phyloP scores from a whole-genome alignment of 1,140 invertebrate species.

The Glomeris maerens region DNA sequence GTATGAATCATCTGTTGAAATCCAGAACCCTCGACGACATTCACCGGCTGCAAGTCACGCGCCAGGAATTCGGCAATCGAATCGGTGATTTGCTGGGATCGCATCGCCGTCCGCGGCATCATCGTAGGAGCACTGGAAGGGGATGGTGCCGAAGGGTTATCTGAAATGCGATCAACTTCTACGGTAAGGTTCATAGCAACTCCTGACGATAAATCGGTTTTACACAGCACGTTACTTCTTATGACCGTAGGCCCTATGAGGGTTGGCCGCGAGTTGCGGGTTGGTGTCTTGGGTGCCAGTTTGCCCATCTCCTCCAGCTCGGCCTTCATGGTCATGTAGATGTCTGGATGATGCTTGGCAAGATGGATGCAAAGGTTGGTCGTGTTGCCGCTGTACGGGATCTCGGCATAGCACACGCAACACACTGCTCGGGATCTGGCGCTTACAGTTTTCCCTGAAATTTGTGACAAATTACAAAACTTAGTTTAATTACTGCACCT shows the following conservation, averaged over 20 bases:
- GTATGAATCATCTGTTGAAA: not conserved
- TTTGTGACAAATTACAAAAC: no score
- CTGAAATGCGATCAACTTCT: no score
- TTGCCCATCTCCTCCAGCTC: not conserved
- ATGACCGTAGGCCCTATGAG: not conserved
- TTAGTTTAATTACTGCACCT: no score
- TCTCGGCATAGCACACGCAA: not conserved
- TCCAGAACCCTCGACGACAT: not conserved
- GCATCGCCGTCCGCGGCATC: not conserved
- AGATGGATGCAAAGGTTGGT: not conserved
- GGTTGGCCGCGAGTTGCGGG: not conserved
- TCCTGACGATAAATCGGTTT: no score
- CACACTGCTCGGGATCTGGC: not conserved
- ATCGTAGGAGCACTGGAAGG: not conserved
- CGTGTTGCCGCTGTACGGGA: slow-evolving; percentile 2
- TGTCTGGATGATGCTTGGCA: not conserved
- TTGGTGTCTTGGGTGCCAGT: not conserved
- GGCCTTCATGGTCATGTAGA: not conserved
- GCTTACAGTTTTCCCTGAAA: not conserved
- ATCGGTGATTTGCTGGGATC: not conserved
- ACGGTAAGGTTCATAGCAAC: no score
- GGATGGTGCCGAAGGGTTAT: no score
- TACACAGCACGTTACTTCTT: no score
- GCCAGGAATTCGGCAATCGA: not conserved
- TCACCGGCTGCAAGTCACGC: not conserved